Percentiles rank a stretch among this genome's conserved stretches.
Conservation (phyloP, 2,113 vertebrate genomes). For the Engraulis encrasicolus region DNA sequence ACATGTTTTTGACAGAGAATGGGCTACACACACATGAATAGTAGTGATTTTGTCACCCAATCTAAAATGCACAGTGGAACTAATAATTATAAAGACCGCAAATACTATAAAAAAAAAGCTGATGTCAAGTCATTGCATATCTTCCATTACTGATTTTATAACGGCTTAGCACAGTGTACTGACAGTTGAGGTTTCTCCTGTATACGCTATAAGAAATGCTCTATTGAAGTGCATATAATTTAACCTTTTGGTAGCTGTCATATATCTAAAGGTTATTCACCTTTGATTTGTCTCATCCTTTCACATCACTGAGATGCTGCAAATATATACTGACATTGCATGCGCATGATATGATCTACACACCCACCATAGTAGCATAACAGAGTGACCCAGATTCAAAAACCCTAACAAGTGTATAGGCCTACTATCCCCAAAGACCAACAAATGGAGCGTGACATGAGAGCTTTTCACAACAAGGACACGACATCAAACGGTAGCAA, state of each 20-base stretch:
- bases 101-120: not conserved
- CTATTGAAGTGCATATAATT: not conserved
- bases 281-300: not conserved
- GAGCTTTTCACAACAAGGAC: not conserved
- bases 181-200: too few species aligned
- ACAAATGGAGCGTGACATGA: not conserved
- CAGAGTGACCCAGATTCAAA: slow-evolving; percentile 29
- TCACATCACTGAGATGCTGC: not conserved
- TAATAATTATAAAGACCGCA: not conserved
- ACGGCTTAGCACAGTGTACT: too few species aligned
- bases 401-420: not conserved
- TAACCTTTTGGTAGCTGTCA: not conserved
- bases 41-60: not conserved
- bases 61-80: not conserved
- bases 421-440: not conserved
- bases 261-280: not conserved
- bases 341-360: slow-evolving; percentile 38
- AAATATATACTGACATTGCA: slow-evolving; percentile 29
- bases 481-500: not conserved
- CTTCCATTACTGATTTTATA: too few species aligned
- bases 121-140: not conserved
- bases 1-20: not conserved
- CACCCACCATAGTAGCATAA: slow-evolving; percentile 21
- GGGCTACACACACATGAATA: too few species aligned
- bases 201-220: too few species aligned